phyloP scores from a whole-genome alignment of 2,888 invertebrate species.

The Chymomyza amoena region DNA sequence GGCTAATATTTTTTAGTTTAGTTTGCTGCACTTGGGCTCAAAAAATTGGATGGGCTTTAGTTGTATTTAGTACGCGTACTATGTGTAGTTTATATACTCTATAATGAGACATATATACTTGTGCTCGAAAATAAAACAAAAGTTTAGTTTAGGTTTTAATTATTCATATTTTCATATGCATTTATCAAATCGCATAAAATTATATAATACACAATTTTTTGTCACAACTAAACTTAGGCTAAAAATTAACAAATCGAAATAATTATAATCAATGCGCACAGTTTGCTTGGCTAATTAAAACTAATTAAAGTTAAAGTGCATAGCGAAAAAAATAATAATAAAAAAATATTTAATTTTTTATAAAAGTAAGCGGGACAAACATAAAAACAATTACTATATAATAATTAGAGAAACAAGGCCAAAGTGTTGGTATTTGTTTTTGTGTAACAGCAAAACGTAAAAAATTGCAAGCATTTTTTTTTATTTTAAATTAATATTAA shows the following conservation, averaged over 20 bases:
- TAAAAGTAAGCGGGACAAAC: background rate
- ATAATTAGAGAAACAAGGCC: constrained; percentile 17
- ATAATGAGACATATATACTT: background rate
- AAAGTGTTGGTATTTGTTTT: background rate
- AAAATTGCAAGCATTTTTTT: background rate
- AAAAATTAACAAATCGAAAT: constrained; percentile 53
- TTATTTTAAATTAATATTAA: background rate
- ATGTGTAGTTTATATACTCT: background rate
- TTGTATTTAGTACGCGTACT: background rate
- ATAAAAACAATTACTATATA: background rate
- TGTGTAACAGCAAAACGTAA: constrained; percentile 10
- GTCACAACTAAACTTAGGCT: constrained; percentile 62
- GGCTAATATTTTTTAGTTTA: constrained; percentile 27
- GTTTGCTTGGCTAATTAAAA: constrained; percentile 32
- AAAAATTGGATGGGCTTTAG: background rate
- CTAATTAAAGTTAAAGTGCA: constrained; percentile 13
- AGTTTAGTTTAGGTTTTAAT: constrained; percentile 44
- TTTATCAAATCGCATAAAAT: constrained; percentile 67
- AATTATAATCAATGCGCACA: constrained; percentile 14
- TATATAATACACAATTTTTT: constrained; percentile 72
- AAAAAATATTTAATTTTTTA: background rate
- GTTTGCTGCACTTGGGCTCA: background rate
- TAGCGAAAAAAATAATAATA: constrained; percentile 22
- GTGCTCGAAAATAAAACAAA: constrained; percentile 40
- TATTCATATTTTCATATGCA: constrained; percentile 53